Evolutionary conservation across 2,797 vertebrate genomes (phyloP).

Genomic region (Pelobates cultripes): DNA sequence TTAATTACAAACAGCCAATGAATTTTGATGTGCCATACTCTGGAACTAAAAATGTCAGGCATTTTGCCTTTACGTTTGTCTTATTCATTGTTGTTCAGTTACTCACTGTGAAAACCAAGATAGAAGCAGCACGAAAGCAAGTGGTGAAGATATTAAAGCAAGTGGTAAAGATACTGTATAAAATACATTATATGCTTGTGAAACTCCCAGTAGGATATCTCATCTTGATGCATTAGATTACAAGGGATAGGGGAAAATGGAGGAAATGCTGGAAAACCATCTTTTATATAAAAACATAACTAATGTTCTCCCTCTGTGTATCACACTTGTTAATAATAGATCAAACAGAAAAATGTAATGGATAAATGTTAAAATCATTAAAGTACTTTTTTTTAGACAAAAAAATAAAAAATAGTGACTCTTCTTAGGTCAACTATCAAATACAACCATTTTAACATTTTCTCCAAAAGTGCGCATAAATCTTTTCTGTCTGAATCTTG

Average conservation of each 20-base stretch:
- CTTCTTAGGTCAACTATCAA: conserved; percentile 62
- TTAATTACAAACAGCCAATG: neutral
- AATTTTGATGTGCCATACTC: neutral
- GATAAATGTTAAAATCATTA: conserved; percentile 69
- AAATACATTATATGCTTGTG: conserved; percentile 35
- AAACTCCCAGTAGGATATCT: conserved; percentile 41
- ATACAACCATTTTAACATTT: conserved; percentile 59
- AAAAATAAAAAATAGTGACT: conserved; percentile 63
- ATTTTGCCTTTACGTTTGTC: conserved; percentile 3
- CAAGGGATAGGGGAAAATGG: conserved; percentile 10
- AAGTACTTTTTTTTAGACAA: conserved; percentile 64
- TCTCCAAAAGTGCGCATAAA: conserved; percentile 61
- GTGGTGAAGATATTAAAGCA: conserved; percentile 9
- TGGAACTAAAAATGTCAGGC: neutral
- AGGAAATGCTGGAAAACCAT: conserved; percentile 40
- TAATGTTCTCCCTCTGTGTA: conserved; percentile 51
- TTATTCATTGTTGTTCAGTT: conserved; percentile 32
- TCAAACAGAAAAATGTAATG: conserved; percentile 64
- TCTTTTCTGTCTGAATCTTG: conserved; percentile 61
- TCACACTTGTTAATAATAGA: conserved; percentile 65
- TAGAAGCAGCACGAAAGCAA: conserved; percentile 10
- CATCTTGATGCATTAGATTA: conserved; percentile 27
- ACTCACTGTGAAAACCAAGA: conserved; percentile 29
- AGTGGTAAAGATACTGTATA: conserved; percentile 22
- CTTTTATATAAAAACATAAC: conserved; percentile 63